Conservation (phyloP, 2,888 invertebrate species). For the Diaphora mendica region DNA sequence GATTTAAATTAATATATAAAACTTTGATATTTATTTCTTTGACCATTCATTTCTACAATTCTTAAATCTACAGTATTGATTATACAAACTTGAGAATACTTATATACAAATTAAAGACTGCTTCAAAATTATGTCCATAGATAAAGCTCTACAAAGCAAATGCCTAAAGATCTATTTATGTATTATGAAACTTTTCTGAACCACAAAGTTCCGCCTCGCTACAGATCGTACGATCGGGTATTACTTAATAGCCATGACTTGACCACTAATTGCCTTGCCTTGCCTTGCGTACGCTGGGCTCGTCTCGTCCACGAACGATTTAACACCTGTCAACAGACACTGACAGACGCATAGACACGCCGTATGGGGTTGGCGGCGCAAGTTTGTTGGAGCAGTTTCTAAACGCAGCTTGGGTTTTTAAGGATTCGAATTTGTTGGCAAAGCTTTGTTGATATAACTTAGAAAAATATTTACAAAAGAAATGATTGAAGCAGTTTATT, state of each 20-base stretch:
- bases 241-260: conserved; percentile 74
- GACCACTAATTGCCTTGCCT: conserved; percentile 60
- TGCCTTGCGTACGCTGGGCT: conserved; percentile 58
- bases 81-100: not conserved
- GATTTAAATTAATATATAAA: too few relatives aligned
- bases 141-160: not conserved
- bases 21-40: too few relatives aligned
- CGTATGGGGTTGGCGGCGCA: conserved; percentile 26
- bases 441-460: too few relatives aligned
- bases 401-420: not conserved
- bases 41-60: not conserved
- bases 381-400: not conserved
- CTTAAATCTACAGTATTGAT: not conserved
- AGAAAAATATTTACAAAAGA: too few relatives aligned
- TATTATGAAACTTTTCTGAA: conserved; percentile 6
- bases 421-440: not conserved
- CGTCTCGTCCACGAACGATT: conserved; percentile 57
- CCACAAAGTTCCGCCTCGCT: conserved; percentile 2
- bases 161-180: not conserved
- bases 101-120: not conserved
- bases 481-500: not conserved
- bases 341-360: conserved; percentile 67
- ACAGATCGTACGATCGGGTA: conserved; percentile 42
- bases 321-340: conserved; percentile 81
- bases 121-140: not conserved